A percentile compares a stretch with the other conserved stretches of the same genome.
These are phyloP conservation scores for Petrolisthes cinctipes DNA, from an alignment of 2,888 invertebrate genomes.

Conservation along the genomic window DNA sequence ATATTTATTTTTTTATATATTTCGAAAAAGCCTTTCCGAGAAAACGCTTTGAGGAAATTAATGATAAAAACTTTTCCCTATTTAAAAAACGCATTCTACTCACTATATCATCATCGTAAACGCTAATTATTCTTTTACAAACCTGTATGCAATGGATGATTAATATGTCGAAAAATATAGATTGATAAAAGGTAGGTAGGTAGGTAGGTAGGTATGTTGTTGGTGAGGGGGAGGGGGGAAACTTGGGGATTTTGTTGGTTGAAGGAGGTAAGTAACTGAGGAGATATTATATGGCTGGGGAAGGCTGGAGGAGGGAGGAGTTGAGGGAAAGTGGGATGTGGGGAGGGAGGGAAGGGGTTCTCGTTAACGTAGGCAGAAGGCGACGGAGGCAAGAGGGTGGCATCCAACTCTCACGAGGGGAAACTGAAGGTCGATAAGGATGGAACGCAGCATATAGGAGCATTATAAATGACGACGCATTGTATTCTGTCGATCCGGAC, in stretches of 20 bases:
- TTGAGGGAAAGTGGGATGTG: background rate
- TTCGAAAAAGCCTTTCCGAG: background rate
- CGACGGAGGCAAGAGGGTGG: background rate
- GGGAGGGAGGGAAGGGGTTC: background rate
- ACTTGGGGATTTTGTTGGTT: background rate
- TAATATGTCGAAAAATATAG: constrained; percentile 8
- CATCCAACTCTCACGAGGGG: too few relatives aligned
- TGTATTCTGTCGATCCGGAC: too few relatives aligned
- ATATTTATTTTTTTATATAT: constrained; percentile 13
- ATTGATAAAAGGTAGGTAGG: background rate
- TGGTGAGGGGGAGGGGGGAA: too few relatives aligned
- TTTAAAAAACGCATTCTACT: background rate
- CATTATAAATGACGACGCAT: too few relatives aligned
- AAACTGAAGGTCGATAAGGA: too few relatives aligned
- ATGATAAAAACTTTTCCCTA: background rate
- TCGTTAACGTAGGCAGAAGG: background rate
- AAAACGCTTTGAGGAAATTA: background rate
- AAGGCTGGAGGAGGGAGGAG: background rate
- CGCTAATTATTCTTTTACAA: background rate
- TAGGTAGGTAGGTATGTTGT: too few relatives aligned
- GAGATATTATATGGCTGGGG: background rate
- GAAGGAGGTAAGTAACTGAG: too few relatives aligned
- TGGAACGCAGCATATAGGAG: too few relatives aligned
- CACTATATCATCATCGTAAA: background rate
- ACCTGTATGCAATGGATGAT: constrained; percentile 17